Evolutionary conservation across 2,797 vertebrate species (phyloP).

Genomic region (Chelonia mydas): DNA sequence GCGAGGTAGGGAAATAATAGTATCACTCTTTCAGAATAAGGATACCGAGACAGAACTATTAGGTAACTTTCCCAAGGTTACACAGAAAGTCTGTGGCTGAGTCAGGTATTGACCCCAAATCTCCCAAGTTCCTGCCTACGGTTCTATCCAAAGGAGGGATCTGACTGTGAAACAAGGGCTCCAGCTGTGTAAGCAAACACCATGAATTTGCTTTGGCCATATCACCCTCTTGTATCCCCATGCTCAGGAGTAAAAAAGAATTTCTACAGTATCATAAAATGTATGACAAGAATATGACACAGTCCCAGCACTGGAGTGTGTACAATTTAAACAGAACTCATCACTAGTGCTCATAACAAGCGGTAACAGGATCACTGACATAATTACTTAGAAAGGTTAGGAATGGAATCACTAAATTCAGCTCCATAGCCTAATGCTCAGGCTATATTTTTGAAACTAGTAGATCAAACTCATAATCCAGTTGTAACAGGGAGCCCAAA

Average conservation of each 20-base stretch:
- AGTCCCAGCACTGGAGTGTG: not conserved
- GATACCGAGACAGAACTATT: not conserved
- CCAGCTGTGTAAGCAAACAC: not conserved
- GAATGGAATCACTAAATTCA: not conserved
- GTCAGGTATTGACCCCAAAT: not conserved
- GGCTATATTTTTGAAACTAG: not conserved
- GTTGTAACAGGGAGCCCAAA: conserved; percentile 8
- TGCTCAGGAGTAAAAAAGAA: not conserved
- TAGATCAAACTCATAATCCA: not conserved
- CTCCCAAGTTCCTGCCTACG: not conserved
- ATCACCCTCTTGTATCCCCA: not conserved
- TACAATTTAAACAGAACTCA: not conserved
- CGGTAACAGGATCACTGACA: not conserved
- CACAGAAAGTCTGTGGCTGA: not conserved
- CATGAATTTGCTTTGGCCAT: not conserved
- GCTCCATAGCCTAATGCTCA: not conserved
- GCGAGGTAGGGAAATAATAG: not conserved
- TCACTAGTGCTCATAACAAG: not conserved
- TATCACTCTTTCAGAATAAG: not conserved
- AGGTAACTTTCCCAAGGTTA: not conserved
- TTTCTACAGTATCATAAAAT: not conserved
- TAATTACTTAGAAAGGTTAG: not conserved
- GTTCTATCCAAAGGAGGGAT: not conserved
- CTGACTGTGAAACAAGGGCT: not conserved
- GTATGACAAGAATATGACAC: not conserved